A percentile compares a stretch with the other conserved stretches of the same genome.
phyloP scores from a whole-genome alignment of 2,797 vertebrate genomes.

The Labroides dimidiatus region DNA sequence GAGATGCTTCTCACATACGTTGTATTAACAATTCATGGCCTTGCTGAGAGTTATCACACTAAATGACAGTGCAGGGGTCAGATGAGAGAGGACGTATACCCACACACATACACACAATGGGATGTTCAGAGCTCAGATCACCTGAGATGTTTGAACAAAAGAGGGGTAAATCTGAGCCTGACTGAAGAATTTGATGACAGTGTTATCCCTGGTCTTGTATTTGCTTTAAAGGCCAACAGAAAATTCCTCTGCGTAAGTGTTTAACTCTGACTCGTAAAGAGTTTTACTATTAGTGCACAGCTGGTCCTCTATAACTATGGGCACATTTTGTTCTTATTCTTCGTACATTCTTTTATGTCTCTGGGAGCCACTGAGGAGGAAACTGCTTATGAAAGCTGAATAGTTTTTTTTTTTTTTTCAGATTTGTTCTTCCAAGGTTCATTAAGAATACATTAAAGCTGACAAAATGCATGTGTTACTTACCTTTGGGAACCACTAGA shows the following conservation, averaged over 20 bases:
- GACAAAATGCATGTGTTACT: not conserved
- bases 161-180: not conserved
- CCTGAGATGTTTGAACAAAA: slow-evolving; percentile 21
- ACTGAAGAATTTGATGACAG: not conserved
- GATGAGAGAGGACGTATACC: slow-evolving; percentile 7
- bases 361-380: slow-evolving; percentile 5
- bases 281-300: slow-evolving; percentile 3
- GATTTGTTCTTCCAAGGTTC: slow-evolving; percentile 2
- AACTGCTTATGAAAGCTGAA: not conserved
- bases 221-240: slow-evolving; percentile 2
- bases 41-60: slow-evolving; percentile 44
- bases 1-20: slow-evolving; percentile 52
- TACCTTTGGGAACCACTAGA: too few relatives aligned
- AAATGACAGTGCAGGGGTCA: slow-evolving; percentile 40
- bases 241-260: not conserved
- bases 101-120: not conserved
- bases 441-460: not conserved
- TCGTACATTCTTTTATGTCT: slow-evolving; percentile 3
- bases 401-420: slow-evolving; percentile 5
- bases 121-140: not conserved
- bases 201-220: not conserved
- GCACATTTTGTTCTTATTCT: not conserved
- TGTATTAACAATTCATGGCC: slow-evolving; percentile 63
- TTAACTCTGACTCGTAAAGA: not conserved
- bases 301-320: not conserved